Evolutionary conservation across 1,140 invertebrate genomes (phyloP), one percentile per base, ranked within the genome.

Genomic region (Drosophila willistoni): DNA sequence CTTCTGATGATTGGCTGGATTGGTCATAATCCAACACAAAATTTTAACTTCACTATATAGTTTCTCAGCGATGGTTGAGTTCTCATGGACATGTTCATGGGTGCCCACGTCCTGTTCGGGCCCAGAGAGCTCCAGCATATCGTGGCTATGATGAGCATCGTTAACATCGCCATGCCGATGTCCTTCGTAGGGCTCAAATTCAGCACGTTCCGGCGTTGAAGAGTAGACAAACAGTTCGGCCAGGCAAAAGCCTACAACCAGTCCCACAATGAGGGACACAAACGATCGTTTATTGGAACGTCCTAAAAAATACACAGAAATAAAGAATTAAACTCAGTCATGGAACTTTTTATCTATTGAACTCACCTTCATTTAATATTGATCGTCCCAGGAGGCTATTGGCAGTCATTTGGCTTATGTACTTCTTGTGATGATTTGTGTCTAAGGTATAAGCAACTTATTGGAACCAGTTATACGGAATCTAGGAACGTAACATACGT

Each of bases 21-120:
- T 95, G 0, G 98, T 99, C 96, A 99, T 97, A 9, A 99, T 94
- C 98, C 98, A 99, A 91, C 98, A 99, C 0, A 99, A 93, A 0
- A 99, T 95, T 56, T 96, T 94, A n/a, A 97, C 94, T 89, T 95
- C 95, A 66, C 95, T 94, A 5, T 95, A 93, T 56, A 99, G 57
- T 17, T 63, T 56, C 42, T 84, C 80, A 7, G 84, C 84, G 33
- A 89, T 68, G 19, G 68, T 89, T 7, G 64, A 77, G 56, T 87
- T 89, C 66, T 90, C 90, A 54, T 89, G 80, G 0, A 81, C 89
- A 51, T 93, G 93, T 47, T 93, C 92, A 42, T 91, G 89, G 0
- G 55, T 71, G 10, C 91, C 91, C 22, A 92, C 68, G 71, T 93
- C 93, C 51, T 94, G 91, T 13, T 93, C 92, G 3, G 94, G 94